Base-by-base conservation (phyloP, 2,113 vertebrate genomes). In the Neomonachus schauinslandi region DNA sequence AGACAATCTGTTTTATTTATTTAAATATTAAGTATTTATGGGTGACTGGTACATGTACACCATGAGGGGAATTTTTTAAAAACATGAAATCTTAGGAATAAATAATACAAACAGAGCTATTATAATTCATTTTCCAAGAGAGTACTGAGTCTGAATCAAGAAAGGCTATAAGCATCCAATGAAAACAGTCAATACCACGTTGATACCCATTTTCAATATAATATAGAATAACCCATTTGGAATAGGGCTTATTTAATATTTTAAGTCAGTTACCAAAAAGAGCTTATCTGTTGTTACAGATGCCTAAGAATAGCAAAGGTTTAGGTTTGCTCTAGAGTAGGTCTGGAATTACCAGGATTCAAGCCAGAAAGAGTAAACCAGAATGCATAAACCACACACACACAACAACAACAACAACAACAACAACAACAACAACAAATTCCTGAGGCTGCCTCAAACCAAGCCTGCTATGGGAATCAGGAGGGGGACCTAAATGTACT, bases 231-330 rank as follows among this genome's bases (percentile, higher is more conserved):
- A 5, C 7, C 9, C 7, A 88, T 94, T 95, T 94, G 89, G 88
- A 96, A 97, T 31, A 74, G 39, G 67, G 42, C n/a, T 89, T 83
- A 94, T 82, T 97, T 93, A 97, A 96, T 91, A 94, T 95, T 97
- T 96, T 85, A 83, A 95, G 94, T 51, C 76, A 90, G 85, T 71
- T 53, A 96, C 81, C 72, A 61, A 96, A 95, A 97, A 79, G 92
- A 96, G 77, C 36, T 93, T 92, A 93, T 87, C 81, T 96, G 85
- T 88, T 82, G 81, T 85, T 82, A 94, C 12, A 96, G 42, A 10
- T 85, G 31, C 16, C 57, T 98, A 96, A 97, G 97, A 95, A 96
- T 74, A 96, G 65, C 36, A 92, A 95, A 49, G 16, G 39, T 97
- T 93, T 49, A 81, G 26, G 61, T 95, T 93, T 95, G 71, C 42